Evolutionary conservation across 30 jellyfish, hydroid and myxozoan genomes (phyloP).

Genomic region (Chironex yamaguchii): DNA sequence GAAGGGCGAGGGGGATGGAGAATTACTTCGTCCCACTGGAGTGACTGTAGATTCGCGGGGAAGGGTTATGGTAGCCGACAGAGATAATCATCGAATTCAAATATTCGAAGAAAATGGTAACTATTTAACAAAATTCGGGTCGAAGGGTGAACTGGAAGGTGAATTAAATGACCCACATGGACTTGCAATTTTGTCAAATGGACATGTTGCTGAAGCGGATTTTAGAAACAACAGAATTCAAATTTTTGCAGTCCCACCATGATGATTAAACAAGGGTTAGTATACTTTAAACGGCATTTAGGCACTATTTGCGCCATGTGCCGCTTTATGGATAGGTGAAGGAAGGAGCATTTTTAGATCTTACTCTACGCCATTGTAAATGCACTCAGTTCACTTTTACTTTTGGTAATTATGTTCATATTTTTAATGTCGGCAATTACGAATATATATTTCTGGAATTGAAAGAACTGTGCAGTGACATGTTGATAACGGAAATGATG

Average conservation of each 20-base stretch:
- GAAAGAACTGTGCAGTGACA: no score
- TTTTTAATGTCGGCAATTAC: no score
- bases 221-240: slow-evolving; percentile 85
- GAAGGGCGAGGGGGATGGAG: slow-evolving; percentile 95
- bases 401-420: no score
- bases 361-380: no score
- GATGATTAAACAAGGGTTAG: no score
- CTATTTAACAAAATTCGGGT: slow-evolving; percentile 78
- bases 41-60: slow-evolving; percentile 94
- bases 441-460: no score
- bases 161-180: slow-evolving; percentile 97
- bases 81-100: slow-evolving; percentile 97
- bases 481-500: no score
- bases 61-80: slow-evolving; percentile 87
- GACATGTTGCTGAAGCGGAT: slow-evolving; percentile 96
- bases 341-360: no score
- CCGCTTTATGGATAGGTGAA: no score
- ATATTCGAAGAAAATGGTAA: slow-evolving; percentile 79
- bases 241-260: slow-evolving; percentile 33
- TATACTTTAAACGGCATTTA: no score
- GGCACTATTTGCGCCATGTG: no score
- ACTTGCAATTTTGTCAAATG: slow-evolving; percentile 87
- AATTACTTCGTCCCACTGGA: slow-evolving; percentile 94
- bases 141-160: slow-evolving; percentile 92
- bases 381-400: no score